Base-by-base conservation (phyloP, 2,797 vertebrate genomes). In the Muscicapa striata region DNA sequence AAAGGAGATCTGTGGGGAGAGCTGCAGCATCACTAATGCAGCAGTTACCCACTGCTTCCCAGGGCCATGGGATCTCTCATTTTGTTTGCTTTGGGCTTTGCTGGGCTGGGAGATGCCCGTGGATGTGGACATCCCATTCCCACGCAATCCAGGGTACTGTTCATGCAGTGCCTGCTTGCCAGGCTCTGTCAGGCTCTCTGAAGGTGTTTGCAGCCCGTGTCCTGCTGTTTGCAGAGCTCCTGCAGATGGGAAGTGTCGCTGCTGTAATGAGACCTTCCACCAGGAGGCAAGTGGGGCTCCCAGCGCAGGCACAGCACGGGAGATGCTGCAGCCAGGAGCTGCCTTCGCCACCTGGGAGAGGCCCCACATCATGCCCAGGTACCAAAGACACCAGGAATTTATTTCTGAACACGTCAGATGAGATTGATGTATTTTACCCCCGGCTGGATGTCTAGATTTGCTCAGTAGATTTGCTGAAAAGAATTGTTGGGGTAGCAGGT, bases 191-290 rank as follows among this genome's bases (percentile, higher is more conserved):
- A 45, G 59, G 19, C 43, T 73, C 46, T 43, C 64, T 32, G 40
- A 13, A 81, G 49, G 73, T 19, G 54, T 61, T 52, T 49, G 80
- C 57, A 49, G 61, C 41, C 59, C 85, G 0, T 5, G 48, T n/a
- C 57, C 68, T 63, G 87, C 38, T 72, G 87, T 54, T 62, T 10
- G 38, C 11, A 34, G 4, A 66, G 32, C 62, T 90, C 55, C 57
- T 16, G 61, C 58, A 87, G 70, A 70, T 49, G 82, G 52, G 13
- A 75, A 58, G 26, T 5, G 0, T 85, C 68, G 70, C 87, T 95
- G 95, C 80, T 94, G 90, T 95, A 95, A 93, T 86, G 85, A 96
- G 85, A 95, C 40, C 70, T 93, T 96, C 96, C 96, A 96, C 80
- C 93, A 96, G 96, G 96, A 96, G 94, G 94, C 94, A 95, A 94